Base-by-base conservation (phyloP, 2,888 invertebrate species). In the Eristalis tenax region DNA sequence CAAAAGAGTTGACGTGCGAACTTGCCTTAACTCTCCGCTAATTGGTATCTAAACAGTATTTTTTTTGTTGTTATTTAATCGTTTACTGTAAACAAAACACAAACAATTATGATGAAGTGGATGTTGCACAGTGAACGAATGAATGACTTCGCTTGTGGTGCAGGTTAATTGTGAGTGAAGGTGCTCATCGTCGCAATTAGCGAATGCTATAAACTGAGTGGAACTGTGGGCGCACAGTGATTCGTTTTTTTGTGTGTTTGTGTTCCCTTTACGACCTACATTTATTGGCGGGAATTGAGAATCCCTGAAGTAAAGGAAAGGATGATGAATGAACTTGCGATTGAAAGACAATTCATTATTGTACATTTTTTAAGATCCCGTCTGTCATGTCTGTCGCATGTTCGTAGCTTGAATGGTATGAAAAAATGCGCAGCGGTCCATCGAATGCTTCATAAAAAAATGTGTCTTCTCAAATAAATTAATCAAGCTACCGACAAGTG, bases 1-100 rank as follows among this genome's bases (percentile, higher is more conserved):
- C 59, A 73, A 81, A 81, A 81, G 74, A 75, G 81, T 69, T 81
- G 81, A 10, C 13, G 63, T 57, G 40, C 81, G 56, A 81, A 81
- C 81, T 81, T 65, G 56, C 38, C 43, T 38, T 71, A 32, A 23
- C 56, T 28, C 35, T 28, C n/a, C 3, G 35, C 63, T 77, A 71
- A 78, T 78, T 28, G 78, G 38, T 28, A 56, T 23, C 43, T 77
- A 56, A 77, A 77, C 38, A 28, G 63, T 69, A 63, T 63, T 61
- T 61, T 61, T 28, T 28, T 61, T 61, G n/a, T n/a, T 61, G n/a
- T 5, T 28, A 26, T 32, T 77, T 69, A 56, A 77, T 26, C 61
- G 38, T 63, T 63, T 38, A 0, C 18, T 63, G 77, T 50, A 66
- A 32, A 26, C 50, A 18, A 50, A 18, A 11, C n/a, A 18, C 38